Evolutionary conservation across 2,797 vertebrate species (phyloP).

Genomic region (Gadopsis marmoratus): DNA sequence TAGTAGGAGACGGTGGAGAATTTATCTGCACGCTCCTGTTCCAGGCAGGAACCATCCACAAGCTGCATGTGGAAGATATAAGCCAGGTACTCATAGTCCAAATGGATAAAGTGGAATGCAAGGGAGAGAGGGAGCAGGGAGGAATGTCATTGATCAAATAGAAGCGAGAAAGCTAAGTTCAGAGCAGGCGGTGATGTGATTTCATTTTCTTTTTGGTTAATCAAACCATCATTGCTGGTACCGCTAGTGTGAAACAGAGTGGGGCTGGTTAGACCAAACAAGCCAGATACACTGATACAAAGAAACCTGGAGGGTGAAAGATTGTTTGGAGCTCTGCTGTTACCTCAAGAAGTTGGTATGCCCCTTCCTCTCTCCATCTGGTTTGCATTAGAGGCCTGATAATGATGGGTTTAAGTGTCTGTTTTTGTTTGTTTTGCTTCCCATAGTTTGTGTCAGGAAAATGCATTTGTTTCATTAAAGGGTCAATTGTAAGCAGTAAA

Average conservation of each 20-base stretch:
- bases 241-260: conserved; percentile 14
- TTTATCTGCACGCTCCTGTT: conserved; percentile 84
- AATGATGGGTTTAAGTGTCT: conserved; percentile 89
- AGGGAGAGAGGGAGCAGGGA: conserved; percentile 62
- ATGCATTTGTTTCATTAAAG: conserved; percentile 87
- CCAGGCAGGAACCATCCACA: conserved; percentile 76
- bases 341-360: conserved; percentile 95
- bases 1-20: conserved; percentile 79
- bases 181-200: conserved; percentile 32
- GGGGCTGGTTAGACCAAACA: conserved; percentile 48
- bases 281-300: conserved; percentile 53
- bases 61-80: conserved; percentile 88
- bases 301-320: conserved; percentile 68
- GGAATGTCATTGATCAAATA: conserved; percentile 82
- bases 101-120: conserved; percentile 83
- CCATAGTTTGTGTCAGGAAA: conserved; percentile 86
- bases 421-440: conserved; percentile 88
- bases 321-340: conserved; percentile 83
- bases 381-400: conserved; percentile 91
- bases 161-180: conserved; percentile 43
- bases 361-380: conserved; percentile 88
- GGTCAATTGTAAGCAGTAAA: conserved; percentile 79
- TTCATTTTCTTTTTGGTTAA: conserved; percentile 14
- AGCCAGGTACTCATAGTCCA: conserved; percentile 84
- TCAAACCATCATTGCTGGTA: conserved; percentile 31